phyloP scores from a whole-genome alignment of 2,888 invertebrate genomes.

The Ischnura elegans region DNA sequence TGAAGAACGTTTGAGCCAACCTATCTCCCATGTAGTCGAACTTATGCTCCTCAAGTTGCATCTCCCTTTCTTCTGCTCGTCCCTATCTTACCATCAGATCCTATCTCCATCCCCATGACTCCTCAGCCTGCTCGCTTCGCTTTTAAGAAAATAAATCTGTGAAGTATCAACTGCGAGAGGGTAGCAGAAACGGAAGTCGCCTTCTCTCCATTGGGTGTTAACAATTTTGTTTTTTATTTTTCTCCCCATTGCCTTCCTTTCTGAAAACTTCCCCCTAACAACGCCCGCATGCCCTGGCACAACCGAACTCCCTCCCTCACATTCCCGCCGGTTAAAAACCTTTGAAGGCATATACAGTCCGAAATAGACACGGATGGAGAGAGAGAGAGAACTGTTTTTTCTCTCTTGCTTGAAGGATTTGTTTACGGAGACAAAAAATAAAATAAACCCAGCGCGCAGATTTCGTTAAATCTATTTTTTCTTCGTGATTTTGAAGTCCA shows the following conservation, averaged over 20 bases:
- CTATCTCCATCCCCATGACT: too few relatives aligned
- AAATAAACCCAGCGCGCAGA: background rate
- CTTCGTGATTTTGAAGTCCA: background rate
- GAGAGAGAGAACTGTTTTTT: slow-evolving; percentile 11
- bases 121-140: background rate
- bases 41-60: background rate
- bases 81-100: background rate
- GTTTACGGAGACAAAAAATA: background rate
- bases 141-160: slow-evolving; percentile 56
- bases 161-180: slow-evolving; percentile 30
- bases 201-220: slow-evolving; percentile 38
- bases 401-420: background rate
- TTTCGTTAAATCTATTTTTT: background rate
- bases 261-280: background rate
- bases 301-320: too few relatives aligned
- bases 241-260: background rate
- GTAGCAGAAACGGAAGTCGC: slow-evolving; percentile 24
- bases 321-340: background rate
- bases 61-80: background rate
- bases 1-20: too few relatives aligned
- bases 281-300: background rate
- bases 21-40: too few relatives aligned
- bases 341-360: slow-evolving; percentile 48
- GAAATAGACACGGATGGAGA: slow-evolving; percentile 22
- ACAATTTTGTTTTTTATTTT: slow-evolving; percentile 50